A percentile compares a stretch with the other conserved stretches of the same genome.
These are phyloP conservation scores for Gallinago paraguaiae DNA, from an alignment of 2,113 vertebrate genomes.

Conservation along the genomic window DNA sequence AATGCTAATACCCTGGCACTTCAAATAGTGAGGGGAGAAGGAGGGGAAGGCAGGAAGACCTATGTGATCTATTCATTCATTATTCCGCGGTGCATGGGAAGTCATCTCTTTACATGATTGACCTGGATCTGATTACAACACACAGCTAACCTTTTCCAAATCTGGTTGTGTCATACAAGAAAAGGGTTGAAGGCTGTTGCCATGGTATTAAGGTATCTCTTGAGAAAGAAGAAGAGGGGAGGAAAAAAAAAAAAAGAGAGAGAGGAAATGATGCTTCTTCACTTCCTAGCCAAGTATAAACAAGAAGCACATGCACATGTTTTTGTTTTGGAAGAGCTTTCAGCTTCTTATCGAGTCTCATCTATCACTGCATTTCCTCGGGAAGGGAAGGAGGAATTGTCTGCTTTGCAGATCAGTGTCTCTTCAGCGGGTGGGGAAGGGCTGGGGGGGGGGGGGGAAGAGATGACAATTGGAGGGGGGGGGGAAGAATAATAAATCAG, in stretches of 20 bases:
- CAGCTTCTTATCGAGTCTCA: constrained; percentile 52
- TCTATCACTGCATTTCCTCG: constrained; percentile 55
- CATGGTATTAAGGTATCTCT: constrained; percentile 71
- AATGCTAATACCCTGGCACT: constrained; percentile 37
- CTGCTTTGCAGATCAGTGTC: constrained; percentile 60
- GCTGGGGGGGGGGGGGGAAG: neutral
- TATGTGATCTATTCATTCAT: constrained; percentile 53
- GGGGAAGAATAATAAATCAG: constrained; percentile 51
- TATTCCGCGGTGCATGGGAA: constrained; percentile 39
- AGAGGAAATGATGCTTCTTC: constrained; percentile 58
- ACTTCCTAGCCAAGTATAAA: constrained; percentile 70
- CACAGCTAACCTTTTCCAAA: constrained; percentile 67
- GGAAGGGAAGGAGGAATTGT: constrained; percentile 58
- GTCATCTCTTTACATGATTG: constrained; percentile 66
- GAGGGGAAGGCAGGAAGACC: neutral
- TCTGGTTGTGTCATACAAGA: constrained; percentile 68
- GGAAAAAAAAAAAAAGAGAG: neutral
- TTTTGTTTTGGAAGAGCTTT: constrained; percentile 64
- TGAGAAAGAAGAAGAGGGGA: constrained; percentile 6
- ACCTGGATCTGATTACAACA: constrained; percentile 70
- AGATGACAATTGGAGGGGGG: constrained; percentile 23
- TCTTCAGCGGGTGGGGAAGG: neutral
- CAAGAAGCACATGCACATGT: constrained; percentile 59
- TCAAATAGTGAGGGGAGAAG: neutral
- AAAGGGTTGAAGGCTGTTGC: constrained; percentile 73